Conservation (phyloP, 2,888 invertebrate species). For the Himalopsyche kuldschensis region DNA sequence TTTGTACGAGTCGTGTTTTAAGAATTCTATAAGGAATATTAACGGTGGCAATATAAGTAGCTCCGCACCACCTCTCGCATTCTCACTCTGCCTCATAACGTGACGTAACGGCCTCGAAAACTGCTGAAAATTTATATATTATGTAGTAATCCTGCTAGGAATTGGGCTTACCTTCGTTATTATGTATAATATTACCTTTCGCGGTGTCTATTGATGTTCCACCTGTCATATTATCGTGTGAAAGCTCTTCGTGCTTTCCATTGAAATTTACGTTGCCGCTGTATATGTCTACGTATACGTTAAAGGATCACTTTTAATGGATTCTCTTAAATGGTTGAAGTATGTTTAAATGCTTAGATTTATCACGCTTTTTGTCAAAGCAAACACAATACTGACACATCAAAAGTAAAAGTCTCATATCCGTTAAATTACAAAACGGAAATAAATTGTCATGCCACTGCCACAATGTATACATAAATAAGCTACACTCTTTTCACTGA, state of each 20-base stretch:
- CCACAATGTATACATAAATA: too few species aligned
- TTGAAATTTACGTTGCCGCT: neutral
- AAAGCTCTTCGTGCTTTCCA: neutral
- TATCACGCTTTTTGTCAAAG: too few species aligned
- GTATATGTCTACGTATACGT: too few species aligned
- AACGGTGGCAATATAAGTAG: conserved; percentile 16
- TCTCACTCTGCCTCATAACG: conserved; percentile 7
- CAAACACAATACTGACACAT: too few species aligned
- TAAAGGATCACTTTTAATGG: too few species aligned
- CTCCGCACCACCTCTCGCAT: neutral
- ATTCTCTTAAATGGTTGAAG: too few species aligned
- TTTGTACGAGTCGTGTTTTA: neutral
- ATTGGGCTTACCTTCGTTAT: neutral
- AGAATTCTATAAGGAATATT: conserved; percentile 19
- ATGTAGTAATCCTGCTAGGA: conserved; percentile 9
- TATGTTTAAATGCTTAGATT: too few species aligned
- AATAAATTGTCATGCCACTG: too few species aligned
- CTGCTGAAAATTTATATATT: conserved; percentile 20
- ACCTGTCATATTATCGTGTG: neutral
- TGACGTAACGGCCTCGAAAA: conserved; percentile 13
- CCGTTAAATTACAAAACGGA: too few species aligned
- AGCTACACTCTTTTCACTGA: too few species aligned
- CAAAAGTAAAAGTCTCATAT: too few species aligned
- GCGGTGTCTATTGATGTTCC: neutral
- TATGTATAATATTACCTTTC: conserved; percentile 1